A percentile compares a stretch with the other conserved stretches of the same genome.
These are phyloP conservation scores for Sarcophaga variegata DNA, from an alignment of 2,888 invertebrate genomes.

Conservation along the genomic window DNA sequence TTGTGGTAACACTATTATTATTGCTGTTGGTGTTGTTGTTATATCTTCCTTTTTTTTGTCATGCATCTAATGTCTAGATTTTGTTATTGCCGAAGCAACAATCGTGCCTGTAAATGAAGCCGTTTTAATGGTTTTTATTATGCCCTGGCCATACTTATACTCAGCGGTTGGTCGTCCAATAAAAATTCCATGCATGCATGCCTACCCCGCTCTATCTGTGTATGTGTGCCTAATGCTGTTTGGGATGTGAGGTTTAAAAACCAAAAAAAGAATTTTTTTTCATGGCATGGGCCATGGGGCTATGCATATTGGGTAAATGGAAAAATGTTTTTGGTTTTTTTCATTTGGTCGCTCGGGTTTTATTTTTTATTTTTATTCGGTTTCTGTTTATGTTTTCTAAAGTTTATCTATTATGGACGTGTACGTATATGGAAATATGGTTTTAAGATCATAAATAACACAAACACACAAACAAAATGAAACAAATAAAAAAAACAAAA, in stretches of 20 bases:
- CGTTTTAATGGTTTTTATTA: conserved; percentile 54
- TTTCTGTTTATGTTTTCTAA: conserved; percentile 9
- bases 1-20: not conserved
- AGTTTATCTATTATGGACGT: conserved; percentile 22
- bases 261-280: too few species aligned
- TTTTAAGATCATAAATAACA: conserved; percentile 64
- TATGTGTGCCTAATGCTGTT: not conserved
- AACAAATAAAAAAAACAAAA: not conserved
- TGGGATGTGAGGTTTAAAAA: not conserved
- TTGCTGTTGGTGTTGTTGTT: not conserved
- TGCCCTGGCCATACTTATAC: conserved; percentile 36
- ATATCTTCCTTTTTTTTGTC: not conserved
- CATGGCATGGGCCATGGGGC: too few species aligned
- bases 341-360: not conserved
- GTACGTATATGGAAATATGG: conserved; percentile 53
- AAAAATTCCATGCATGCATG: conserved; percentile 16
- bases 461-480: not conserved
- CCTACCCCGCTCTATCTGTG: too few species aligned
- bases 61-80: conserved; percentile 72
- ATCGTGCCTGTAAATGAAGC: conserved; percentile 34
- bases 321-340: not conserved
- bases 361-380: conserved; percentile 4
- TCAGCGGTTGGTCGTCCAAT: conserved; percentile 51
- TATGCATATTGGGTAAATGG: not conserved
- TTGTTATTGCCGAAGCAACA: conserved; percentile 45